Evolutionary conservation across 2,113 vertebrate genomes (phyloP), one percentile per base, ranked within the genome.

Genomic region (Cacatua alba): DNA sequence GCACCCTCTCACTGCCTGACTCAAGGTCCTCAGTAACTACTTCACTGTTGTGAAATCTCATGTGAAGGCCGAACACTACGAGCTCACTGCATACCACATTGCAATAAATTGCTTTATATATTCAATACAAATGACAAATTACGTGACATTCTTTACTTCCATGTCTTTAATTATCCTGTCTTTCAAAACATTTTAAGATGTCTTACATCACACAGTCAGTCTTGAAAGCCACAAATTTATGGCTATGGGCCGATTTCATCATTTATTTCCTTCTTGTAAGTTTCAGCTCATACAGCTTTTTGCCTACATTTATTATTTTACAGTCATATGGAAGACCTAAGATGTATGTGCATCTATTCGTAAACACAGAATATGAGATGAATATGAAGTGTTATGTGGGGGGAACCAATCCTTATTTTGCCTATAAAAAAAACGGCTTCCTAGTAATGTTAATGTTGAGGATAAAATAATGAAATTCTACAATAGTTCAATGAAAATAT

Each of bases 41-140:
- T 79, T 62, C 62, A 91, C 81, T 75, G 65, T 86, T 95, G 57
- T 71, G 77, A 91, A 92, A 87, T 68, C 52, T 87, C 75, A 92
- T 57, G 69, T 44, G 52, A 95, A 94, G 91, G 91, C 43, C 90
- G 86, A 96, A 92, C 37, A 29, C 68, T 57, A 86, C 39, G 52
- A 84, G 84, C 39, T 70, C 52, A 55, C 18, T 89, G 62, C 52
- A 72, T 75, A 95, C 64, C 48, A 86, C 71, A 67, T 76, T 84
- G 86, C 69, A 92, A 95, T 87, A 92, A 96, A 94, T 72, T 85
- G 78, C 84, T 79, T 94, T 89, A 78, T 79, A 72, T 37, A 80
- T 79, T 94, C 69, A 69, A 76, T 85, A 89, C 74, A 86, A 89
- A 87, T 76, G 81, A 96, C 81, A 95, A 97, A 91, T 97, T 95